These are phyloP conservation scores for Armadillidium nasatum DNA, from an alignment of 1,140 invertebrate genomes.

Conservation along the genomic window DNA sequence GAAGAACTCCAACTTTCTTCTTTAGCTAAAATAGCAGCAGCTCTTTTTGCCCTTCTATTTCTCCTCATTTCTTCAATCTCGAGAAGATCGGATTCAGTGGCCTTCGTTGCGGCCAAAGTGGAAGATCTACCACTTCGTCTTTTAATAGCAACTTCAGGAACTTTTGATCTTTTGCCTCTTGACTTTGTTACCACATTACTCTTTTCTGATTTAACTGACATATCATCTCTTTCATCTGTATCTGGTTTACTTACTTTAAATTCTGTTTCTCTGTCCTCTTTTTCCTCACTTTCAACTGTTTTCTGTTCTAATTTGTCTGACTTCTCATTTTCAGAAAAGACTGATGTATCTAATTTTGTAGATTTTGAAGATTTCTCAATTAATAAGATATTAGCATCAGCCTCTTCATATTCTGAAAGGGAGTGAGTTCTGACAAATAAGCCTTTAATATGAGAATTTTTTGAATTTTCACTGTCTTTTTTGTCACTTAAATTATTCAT, in stretches of 20 bases:
- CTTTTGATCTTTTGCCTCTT: background rate
- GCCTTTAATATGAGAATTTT: too few species aligned
- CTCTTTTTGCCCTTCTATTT: conserved; percentile 36
- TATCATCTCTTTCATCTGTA: background rate
- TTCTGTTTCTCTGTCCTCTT: background rate
- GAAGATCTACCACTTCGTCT: conserved; percentile 39
- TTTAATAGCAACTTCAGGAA: conserved; percentile 18
- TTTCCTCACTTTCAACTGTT: background rate
- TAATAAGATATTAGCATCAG: too few species aligned
- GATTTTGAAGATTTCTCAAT: too few species aligned
- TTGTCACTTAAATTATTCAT: too few species aligned
- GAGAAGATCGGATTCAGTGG: conserved; percentile 41
- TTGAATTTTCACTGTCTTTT: too few species aligned
- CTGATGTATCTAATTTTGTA: too few species aligned
- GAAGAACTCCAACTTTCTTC: conserved; percentile 42
- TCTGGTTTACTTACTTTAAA: background rate
- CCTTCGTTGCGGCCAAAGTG: conserved; percentile 38
- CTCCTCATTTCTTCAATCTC: conserved; percentile 39
- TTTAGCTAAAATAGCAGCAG: conserved; percentile 38
- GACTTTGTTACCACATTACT: background rate
- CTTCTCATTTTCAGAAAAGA: background rate
- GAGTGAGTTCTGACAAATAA: too few species aligned
- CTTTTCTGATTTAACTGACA: background rate
- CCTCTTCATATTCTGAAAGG: too few species aligned
- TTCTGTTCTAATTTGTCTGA: background rate